Base-by-base conservation (phyloP, 92 coral and sea anemone species). In the Phymanthus crucifer region DNA sequence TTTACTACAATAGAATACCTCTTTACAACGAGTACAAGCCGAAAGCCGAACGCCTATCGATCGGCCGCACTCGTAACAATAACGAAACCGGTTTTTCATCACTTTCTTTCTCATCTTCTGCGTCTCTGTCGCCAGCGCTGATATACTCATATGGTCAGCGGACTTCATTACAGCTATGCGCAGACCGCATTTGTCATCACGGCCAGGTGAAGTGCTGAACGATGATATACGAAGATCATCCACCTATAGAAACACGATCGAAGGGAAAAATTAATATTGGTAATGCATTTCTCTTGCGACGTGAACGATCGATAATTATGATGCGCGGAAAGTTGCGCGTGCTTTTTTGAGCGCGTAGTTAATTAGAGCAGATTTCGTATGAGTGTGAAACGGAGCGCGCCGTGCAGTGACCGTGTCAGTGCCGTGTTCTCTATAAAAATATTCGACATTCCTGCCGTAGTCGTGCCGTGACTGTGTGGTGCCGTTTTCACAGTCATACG, bases 21-120 rank as follows among this genome's bases (percentile, higher is more conserved):
- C 98, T 70, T 96, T 96, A 54, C 99, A 96, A 21, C 99, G 80
- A 31, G 99, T 96, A 84, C 99, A 96, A 10, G 99, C 95, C 40
- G 99, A 91, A 52, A 96, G 86, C 38, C 99, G 96, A 74, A 93
- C 90, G 64, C 92, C 97, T 73, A 96, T 92, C 48, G 99, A 96
- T 66, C 99, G 95, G 54, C 99, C 99, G 67, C 99, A 96, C 87
- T 96, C 99, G 72, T 96, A 96, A 75, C 99, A 96, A 73, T 96
- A 96, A 66, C 99, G 98, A 84, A 96, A 96, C 54, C 99, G 99
- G 81, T 89, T 96, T 78, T 96, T 96, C 94, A 92, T 91, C 74
- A 96, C 92, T 74, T 91, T 91, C n/a, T 92, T 80, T 69, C 96
- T 87, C 80, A 84, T 92, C 75, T 96, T 93, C 86, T 88, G 66